These are phyloP conservation scores for Rhizomys pruinosus DNA, from an alignment of 2,113 vertebrate genomes.

Conservation along the genomic window DNA sequence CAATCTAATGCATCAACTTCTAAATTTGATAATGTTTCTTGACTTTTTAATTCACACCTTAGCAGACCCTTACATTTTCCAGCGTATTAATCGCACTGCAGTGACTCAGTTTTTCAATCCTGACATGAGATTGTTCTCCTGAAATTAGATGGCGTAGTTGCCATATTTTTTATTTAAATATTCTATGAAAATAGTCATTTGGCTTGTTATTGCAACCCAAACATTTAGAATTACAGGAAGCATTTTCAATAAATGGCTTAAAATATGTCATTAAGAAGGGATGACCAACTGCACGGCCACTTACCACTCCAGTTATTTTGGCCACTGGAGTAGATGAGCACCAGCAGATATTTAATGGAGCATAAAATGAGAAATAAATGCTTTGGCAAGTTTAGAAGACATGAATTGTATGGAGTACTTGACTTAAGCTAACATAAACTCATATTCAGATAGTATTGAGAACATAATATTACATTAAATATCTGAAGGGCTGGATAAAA, in stretches of 20 bases:
- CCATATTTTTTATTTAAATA: not conserved
- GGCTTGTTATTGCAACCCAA: not conserved
- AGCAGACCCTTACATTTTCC: not conserved
- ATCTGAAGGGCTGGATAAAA: not conserved
- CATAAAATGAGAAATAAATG: not conserved
- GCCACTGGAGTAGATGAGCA: not conserved
- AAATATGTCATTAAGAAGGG: not conserved
- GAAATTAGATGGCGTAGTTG: not conserved
- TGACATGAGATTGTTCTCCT: not conserved
- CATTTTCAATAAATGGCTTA: not conserved
- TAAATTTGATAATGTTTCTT: not conserved
- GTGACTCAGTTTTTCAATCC: not conserved
- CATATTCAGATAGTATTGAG: not conserved
- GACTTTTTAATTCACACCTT: not conserved
- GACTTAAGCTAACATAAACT: not conserved
- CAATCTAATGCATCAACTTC: not conserved
- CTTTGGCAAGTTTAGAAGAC: not conserved
- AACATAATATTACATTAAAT: not conserved
- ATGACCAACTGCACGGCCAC: not conserved
- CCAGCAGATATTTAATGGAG: not conserved
- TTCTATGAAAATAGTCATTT: not conserved
- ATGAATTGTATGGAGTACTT: not conserved
- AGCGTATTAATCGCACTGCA: not conserved
- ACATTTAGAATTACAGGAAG: not conserved
- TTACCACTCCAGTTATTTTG: not conserved